Evolutionary conservation across 2,797 vertebrate genomes (phyloP).

Genomic region (Enteromius afrohamiltoni): DNA sequence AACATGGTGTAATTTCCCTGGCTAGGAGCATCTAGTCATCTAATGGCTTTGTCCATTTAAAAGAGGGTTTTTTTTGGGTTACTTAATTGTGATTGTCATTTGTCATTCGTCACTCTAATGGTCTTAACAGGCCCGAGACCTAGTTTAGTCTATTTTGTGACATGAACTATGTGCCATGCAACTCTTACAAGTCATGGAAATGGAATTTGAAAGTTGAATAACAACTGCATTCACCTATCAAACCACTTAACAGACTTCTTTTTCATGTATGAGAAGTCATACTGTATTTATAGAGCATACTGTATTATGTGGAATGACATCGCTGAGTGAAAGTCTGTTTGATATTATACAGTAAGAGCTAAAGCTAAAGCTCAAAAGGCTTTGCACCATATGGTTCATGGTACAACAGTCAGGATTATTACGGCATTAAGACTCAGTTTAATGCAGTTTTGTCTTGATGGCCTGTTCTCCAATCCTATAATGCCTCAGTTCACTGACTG

Average conservation of each 20-base stretch:
- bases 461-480: conserved; percentile 28
- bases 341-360: conserved; percentile 10
- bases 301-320: conserved; percentile 2
- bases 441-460: conserved; percentile 32
- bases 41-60: conserved; percentile 71
- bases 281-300: neutral
- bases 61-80: conserved; percentile 70
- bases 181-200: conserved; percentile 22
- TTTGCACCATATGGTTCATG: conserved; percentile 23
- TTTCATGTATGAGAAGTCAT: conserved; percentile 2
- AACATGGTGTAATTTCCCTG: conserved; percentile 76
- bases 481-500: conserved; percentile 45
- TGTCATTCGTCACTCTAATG: conserved; percentile 48
- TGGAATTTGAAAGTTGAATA: conserved; percentile 29
- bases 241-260: neutral
- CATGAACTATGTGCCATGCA: conserved; percentile 37
- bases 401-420: conserved; percentile 15
- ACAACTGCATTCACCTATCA: neutral
- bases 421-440: conserved; percentile 19
- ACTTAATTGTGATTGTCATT: conserved; percentile 43
- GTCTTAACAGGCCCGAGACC: conserved; percentile 41
- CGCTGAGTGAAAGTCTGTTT: conserved; percentile 13
- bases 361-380: neutral
- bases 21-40: conserved; percentile 73
- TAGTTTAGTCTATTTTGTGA: conserved; percentile 42